Evolutionary conservation across 2,113 vertebrate genomes (phyloP), one percentile per base, ranked within the genome.

Genomic region (Erythrolamprus reginae): DNA sequence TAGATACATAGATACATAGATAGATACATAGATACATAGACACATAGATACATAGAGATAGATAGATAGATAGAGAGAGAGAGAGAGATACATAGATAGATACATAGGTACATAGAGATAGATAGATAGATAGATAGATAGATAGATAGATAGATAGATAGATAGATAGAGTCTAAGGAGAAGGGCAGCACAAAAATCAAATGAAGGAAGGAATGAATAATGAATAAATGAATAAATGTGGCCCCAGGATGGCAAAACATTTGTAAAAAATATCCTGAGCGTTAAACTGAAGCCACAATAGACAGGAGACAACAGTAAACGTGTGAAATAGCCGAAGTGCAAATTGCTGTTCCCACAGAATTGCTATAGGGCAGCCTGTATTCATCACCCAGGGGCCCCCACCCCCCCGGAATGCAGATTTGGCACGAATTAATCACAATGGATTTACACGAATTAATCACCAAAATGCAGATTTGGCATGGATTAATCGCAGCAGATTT

Each of bases 361-460:
- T 70, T 38, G 17, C 23, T 52, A 1, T 23, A 42, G 5, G 53
- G 48, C 61, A 89, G 50, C 10, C 38, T 89, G 17, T 24, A 23
- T 82, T 17, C 50, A 47, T n/a, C 38, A 52, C 28, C 33, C 42
- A 45, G 26, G 56, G 88, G 28, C 61, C 51, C 61, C n/a, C n/a
- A n/a, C n/a, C n/a, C n/a, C n/a, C n/a, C 61, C 28, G n/a, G 61
- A 42, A 89, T 89, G 87, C 47, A 89, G 53, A 89, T 84, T 58
- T 58, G 47, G 42, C 42, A 45, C 13, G 53, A 83, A 50, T 70
- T 33, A 70, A 50, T 70, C 38, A n/a, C 53, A n/a, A 45, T 17
- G 33, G 70, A 42, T 77, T 77, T 77, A 17, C 65, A 77, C 33
- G 33, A 77, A 38, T 77, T 77, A 77, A 77, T 77, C 65, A 77